These are phyloP conservation scores for Gasteruption jaculator DNA, from an alignment of 2,888 invertebrate species.

Conservation along the genomic window DNA sequence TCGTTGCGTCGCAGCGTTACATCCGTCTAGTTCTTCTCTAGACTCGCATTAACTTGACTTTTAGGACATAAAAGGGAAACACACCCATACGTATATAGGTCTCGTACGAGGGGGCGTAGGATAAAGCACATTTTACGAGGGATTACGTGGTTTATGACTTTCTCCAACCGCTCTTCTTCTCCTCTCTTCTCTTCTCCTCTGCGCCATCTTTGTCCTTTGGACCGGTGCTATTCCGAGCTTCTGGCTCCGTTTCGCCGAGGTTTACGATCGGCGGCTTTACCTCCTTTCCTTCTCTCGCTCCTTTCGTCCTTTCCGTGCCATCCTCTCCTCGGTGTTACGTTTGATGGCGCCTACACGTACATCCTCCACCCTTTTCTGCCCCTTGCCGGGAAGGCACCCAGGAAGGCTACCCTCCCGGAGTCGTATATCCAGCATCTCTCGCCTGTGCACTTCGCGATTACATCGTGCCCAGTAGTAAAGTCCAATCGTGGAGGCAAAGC, in stretches of 20 bases:
- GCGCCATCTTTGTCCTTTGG: slow-evolving; percentile 4
- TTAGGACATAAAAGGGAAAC: too few relatives aligned
- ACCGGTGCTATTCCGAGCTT: slow-evolving; percentile 11
- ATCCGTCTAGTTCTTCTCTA: too few relatives aligned
- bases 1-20: too few relatives aligned
- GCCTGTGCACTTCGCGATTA: too few relatives aligned
- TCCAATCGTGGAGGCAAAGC: too few relatives aligned
- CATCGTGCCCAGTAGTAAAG: too few relatives aligned
- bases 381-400: slow-evolving; percentile 12
- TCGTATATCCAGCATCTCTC: too few relatives aligned
- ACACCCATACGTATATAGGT: too few relatives aligned
- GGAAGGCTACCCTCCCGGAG: too few relatives aligned
- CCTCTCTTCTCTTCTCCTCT: slow-evolving; percentile 13
- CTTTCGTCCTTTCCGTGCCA: slow-evolving; percentile 7
- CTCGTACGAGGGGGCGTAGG: too few relatives aligned
- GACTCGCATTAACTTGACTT: too few relatives aligned
- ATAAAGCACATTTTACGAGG: slow-evolving; percentile 41
- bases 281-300: slow-evolving; percentile 14
- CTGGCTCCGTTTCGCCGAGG: slow-evolving; percentile 16
- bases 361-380: slow-evolving; percentile 19
- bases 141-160: slow-evolving; percentile 45
- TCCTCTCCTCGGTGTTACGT: slow-evolving; percentile 16
- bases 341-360: slow-evolving; percentile 10
- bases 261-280: slow-evolving; percentile 10
- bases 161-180: slow-evolving; percentile 26